Evolutionary conservation across 2,113 vertebrate species (phyloP).

Genomic region (Clarias macrocephalus): DNA sequence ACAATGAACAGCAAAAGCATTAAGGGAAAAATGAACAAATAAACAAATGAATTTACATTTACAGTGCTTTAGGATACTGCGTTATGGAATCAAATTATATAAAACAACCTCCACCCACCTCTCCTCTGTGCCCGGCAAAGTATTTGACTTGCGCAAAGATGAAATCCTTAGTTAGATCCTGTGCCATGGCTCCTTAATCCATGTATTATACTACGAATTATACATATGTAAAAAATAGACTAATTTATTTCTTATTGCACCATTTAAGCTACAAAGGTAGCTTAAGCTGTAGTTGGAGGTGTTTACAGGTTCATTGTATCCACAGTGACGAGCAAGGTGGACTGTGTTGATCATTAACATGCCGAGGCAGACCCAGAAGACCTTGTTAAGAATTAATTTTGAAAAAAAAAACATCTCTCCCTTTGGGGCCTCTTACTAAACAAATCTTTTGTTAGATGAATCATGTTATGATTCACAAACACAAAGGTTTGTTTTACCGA

Average conservation of each 20-base stretch:
- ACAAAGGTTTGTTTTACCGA: not conserved
- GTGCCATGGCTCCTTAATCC: constrained; percentile 27
- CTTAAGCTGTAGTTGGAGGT: not conserved
- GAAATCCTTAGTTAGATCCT: constrained; percentile 20
- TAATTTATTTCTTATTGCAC: not conserved
- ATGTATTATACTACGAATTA: too few species aligned
- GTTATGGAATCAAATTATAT: not conserved
- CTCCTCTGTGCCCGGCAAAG: constrained; percentile 47
- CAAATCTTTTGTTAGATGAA: not conserved
- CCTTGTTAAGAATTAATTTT: constrained; percentile 14
- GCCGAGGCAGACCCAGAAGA: not conserved
- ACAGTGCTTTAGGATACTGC: not conserved
- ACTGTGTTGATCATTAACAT: constrained; percentile 18
- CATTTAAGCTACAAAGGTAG: not conserved
- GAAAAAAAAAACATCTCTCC: not conserved
- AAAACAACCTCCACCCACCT: constrained; percentile 29
- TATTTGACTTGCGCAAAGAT: constrained; percentile 21
- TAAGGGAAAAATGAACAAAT: not conserved
- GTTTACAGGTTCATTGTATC: constrained; percentile 42
- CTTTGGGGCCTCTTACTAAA: not conserved
- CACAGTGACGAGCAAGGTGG: constrained; percentile 34
- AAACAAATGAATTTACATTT: not conserved
- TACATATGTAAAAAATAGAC: not conserved
- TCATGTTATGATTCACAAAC: not conserved
- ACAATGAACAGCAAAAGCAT: not conserved